A percentile compares a stretch with the other conserved stretches of the same genome.
Conservation (phyloP, 2,888 invertebrate genomes). For the Eurois occulta region DNA sequence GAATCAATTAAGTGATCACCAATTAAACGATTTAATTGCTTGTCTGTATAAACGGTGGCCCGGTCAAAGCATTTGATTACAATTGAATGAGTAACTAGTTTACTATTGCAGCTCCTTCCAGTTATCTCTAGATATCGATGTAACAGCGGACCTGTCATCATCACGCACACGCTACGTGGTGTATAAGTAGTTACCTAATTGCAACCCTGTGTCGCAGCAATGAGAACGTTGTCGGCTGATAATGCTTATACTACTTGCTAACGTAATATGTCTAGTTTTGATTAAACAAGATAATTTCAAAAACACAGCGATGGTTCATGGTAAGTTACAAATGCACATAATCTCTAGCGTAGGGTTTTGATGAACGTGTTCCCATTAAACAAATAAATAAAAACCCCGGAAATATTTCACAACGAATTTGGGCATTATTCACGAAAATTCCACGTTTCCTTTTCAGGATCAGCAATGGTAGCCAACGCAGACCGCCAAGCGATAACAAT, state of each 20-base stretch:
- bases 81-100: conserved; percentile 26
- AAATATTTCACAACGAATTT: neutral
- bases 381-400: neutral
- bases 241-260: neutral
- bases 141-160: neutral
- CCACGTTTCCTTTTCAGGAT: conserved; percentile 34
- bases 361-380: neutral
- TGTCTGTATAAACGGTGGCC: conserved; percentile 13
- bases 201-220: neutral
- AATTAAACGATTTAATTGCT: conserved; percentile 48
- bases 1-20: conserved; percentile 40
- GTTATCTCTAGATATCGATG: neutral
- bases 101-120: neutral
- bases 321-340: neutral
- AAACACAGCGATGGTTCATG: neutral
- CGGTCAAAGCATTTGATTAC: conserved; percentile 27
- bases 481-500: conserved; percentile 57
- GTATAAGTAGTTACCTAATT: neutral
- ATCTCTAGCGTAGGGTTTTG: neutral
- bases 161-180: too few species aligned
- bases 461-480: conserved; percentile 39
- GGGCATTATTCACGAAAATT: conserved; percentile 19
- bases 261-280: neutral
- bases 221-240: neutral
- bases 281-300: neutral